Percentiles rank a stretch among this genome's conserved stretches.
Conservation (phyloP, 2,797 vertebrate species). For the Molossus molossus region DNA sequence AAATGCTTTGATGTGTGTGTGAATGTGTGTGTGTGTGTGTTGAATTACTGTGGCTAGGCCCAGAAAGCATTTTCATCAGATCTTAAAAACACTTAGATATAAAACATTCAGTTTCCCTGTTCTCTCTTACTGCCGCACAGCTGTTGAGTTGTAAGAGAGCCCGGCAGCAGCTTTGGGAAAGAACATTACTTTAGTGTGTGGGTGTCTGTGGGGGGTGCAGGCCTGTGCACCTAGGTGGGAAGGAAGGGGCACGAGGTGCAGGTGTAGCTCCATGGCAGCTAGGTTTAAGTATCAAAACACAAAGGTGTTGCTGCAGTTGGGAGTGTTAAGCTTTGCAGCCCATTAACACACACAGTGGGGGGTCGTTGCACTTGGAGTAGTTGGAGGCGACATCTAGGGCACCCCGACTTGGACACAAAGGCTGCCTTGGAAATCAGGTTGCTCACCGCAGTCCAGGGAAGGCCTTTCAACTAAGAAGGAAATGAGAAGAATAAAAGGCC, state of each 20-base stretch:
- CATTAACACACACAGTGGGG: neutral
- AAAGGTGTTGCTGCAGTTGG: slow-evolving; percentile 8
- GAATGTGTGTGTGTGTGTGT: neutral
- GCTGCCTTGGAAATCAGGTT: slow-evolving; percentile 1
- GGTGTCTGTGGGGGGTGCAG: neutral
- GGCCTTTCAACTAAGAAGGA: slow-evolving; percentile 48
- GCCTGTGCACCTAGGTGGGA: neutral
- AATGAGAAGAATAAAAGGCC: slow-evolving; percentile 45
- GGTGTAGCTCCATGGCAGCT: neutral
- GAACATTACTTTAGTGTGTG: neutral
- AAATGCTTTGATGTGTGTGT: neutral
- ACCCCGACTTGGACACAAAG: neutral
- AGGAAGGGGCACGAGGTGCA: neutral
- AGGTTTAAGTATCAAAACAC: neutral
- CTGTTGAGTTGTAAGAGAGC: slow-evolving; percentile 69
- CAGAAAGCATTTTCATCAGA: slow-evolving; percentile 69
- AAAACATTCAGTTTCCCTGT: neutral
- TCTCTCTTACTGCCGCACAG: slow-evolving; percentile 40
- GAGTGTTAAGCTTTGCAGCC: slow-evolving; percentile 60
- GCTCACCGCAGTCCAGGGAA: neutral
- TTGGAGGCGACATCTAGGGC: neutral
- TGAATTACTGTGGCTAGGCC: slow-evolving; percentile 53
- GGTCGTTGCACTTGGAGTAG: fast-evolving
- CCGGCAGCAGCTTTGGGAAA: slow-evolving; percentile 74
- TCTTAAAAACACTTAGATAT: slow-evolving; percentile 41